Evolutionary conservation across 2,888 invertebrate genomes (phyloP), one percentile per base, ranked within the genome.

Genomic region (Phlogophora meticulosa): DNA sequence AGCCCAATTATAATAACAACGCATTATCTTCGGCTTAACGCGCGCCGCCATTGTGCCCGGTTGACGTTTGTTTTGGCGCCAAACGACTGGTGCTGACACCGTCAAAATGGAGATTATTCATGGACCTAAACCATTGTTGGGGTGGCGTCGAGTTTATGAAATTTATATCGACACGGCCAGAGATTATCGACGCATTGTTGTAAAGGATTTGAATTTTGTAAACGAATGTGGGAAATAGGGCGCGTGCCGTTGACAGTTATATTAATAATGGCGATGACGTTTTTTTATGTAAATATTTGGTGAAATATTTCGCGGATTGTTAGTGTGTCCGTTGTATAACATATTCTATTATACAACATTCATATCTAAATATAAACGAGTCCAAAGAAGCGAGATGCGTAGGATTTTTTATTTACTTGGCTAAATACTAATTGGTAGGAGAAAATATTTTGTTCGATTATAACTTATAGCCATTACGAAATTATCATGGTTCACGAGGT

Each of bases 61-160:
- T 74, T 83, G 83, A 83, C 83, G 78, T 83, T 83, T 83, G 83
- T 83, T 83, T 83, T 83, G 83, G 83, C 82, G 78, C 80, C 76
- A 78, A 83, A 76, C 80, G 78, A 72, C 80, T 83, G 83, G 76
- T 78, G 83, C 72, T 83, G 83, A 83, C 83, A 83, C 78, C 82
- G 78, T 62, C 80, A 83, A 83, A 83, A 83, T 83, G 83, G 82
- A 81, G 83, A 83, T 83, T 83, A 83, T 83, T 83, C 83, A 83
- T 83, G 82, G 83, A 80, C 77, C 78, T 81, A 80, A 75, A 76
- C 74, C 78, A 76, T 81, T 78, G 80, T 81, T 65, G 61, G 82
- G 76, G 83, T 76, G 61, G 80, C 55, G 56, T 57, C 28, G 82
- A 82, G 80, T 83, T 83, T 83, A 83, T 83, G 83, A 83, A 83